Conservation (phyloP, 2,113 vertebrate species). For the Polypterus senegalus region DNA sequence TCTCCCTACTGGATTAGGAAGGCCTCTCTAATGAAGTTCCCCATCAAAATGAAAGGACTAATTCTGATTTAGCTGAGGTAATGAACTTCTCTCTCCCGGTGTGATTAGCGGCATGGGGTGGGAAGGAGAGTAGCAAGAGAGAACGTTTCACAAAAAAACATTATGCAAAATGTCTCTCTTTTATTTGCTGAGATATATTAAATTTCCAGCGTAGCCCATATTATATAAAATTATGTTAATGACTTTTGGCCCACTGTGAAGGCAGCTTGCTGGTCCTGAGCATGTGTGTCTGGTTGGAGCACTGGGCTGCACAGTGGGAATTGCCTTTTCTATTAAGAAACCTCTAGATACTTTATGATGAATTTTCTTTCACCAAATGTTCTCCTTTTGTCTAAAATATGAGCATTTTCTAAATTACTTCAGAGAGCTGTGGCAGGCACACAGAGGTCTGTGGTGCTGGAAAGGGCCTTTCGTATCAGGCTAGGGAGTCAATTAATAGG, state of each 20-base stretch:
- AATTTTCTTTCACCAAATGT: constrained; percentile 99
- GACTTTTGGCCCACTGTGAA: constrained; percentile 90
- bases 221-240: constrained; percentile 99
- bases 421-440: constrained; percentile 79
- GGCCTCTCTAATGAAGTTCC: constrained; percentile 98
- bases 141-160: constrained; percentile 50
- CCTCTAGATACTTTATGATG: constrained; percentile 99
- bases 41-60: constrained; percentile 98
- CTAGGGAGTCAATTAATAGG: constrained; percentile 75
- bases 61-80: constrained; percentile 99
- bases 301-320: constrained; percentile 92
- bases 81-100: constrained; percentile 98
- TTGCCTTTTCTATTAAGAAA: constrained; percentile 99
- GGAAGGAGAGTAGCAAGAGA: constrained; percentile 73
- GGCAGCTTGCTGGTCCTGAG: constrained; percentile 95
- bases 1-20: constrained; percentile 94
- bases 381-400: constrained; percentile 94
- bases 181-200: constrained; percentile 96
- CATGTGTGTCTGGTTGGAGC: constrained; percentile 93
- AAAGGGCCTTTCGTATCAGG: constrained; percentile 66
- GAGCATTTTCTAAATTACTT: constrained; percentile 98
- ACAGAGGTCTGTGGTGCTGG: constrained; percentile 69
- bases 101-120: constrained; percentile 94
- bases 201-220: constrained; percentile 93
- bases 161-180: constrained; percentile 97